Conservation (phyloP, 2,113 vertebrate genomes). For the Psophia crepitans region DNA sequence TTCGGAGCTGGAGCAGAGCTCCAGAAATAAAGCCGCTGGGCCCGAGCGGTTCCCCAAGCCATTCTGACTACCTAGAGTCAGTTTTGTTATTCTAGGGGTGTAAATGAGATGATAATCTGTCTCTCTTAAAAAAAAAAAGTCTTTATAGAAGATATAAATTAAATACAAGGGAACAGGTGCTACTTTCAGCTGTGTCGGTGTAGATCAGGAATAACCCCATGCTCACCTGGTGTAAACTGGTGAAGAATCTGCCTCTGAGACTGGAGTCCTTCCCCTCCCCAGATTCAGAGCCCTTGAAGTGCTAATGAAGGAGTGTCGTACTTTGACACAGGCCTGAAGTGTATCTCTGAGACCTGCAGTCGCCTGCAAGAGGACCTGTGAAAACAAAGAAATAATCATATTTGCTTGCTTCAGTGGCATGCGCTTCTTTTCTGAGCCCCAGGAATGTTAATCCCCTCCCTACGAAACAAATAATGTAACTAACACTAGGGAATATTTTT, state of each 20-base stretch:
- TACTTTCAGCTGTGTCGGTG: not conserved
- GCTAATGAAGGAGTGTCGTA: conserved; percentile 59
- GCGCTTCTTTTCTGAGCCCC: conserved; percentile 14
- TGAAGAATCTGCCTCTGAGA: not conserved
- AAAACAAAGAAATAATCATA: conserved; percentile 67
- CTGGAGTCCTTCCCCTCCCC: conserved; percentile 15
- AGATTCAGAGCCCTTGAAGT: conserved; percentile 52
- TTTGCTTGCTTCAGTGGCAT: conserved; percentile 57
- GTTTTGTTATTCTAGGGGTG: not conserved
- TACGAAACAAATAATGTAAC: conserved; percentile 57
- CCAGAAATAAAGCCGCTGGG: conserved; percentile 28
- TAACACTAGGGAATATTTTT: conserved; percentile 60
- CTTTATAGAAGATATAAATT: not conserved
- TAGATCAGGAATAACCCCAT: not conserved
- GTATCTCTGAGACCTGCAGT: conserved; percentile 37
- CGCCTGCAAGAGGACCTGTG: conserved; percentile 35
- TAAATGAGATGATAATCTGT: not conserved
- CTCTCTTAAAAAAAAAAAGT: not conserved
- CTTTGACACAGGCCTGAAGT: conserved; percentile 39
- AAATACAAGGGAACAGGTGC: not conserved
- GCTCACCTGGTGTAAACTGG: not conserved
- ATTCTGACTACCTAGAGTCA: not conserved
- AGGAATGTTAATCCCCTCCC: conserved; percentile 60
- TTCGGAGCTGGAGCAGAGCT: not conserved
- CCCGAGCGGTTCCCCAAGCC: not conserved